A percentile compares a stretch with the other conserved stretches of the same genome.
phyloP scores from a whole-genome alignment of 1,140 invertebrate species.

The Bombus turneri region DNA sequence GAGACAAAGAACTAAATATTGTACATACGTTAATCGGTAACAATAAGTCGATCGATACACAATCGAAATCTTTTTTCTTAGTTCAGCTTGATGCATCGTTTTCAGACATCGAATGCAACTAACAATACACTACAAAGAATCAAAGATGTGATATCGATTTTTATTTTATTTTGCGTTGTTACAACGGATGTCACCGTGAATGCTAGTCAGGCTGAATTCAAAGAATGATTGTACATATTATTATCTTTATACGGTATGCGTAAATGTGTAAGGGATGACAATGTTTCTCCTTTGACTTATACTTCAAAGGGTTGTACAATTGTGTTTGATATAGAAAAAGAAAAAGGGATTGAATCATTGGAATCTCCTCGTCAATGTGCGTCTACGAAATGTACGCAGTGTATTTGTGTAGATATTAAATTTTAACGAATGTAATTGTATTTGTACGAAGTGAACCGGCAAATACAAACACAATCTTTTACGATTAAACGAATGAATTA shows the following conservation, averaged over 20 bases:
- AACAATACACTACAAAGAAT: neutral
- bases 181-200: no score
- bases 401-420: conserved; percentile 50
- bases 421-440: conserved; percentile 26
- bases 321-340: neutral
- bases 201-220: neutral
- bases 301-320: conserved; percentile 2
- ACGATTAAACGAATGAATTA: neutral
- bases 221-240: neutral
- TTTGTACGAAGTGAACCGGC: conserved; percentile 5
- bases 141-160: neutral
- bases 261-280: neutral
- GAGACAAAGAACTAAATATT: neutral
- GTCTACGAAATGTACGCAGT: conserved; percentile 4
- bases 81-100: neutral
- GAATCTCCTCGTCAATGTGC: neutral
- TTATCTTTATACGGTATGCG: neutral
- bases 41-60: neutral
- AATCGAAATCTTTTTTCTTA: neutral
- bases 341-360: neutral
- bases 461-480: conserved; percentile 27
- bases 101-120: neutral
- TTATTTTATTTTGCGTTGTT: neutral
- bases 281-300: conserved; percentile 15
- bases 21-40: conserved; percentile 3